phyloP scores from a whole-genome alignment of 2,888 invertebrate species.

The Clistopyga incitator region DNA sequence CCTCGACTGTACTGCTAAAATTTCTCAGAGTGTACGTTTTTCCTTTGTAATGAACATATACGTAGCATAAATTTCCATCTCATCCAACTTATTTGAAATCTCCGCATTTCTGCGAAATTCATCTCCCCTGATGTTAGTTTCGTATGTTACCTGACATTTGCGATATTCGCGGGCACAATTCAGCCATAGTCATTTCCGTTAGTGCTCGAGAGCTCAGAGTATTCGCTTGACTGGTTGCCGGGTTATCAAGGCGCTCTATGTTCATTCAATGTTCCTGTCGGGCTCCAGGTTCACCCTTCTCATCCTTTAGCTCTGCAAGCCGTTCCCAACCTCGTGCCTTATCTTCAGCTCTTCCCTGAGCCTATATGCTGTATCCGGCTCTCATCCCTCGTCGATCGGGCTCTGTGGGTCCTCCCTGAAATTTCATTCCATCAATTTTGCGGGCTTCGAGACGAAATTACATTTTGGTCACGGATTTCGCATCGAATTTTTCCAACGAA shows the following conservation, averaged over 20 bases:
- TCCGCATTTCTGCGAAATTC: neutral
- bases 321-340: neutral
- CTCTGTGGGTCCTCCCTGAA: neutral
- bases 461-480: neutral
- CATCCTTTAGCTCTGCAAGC: neutral
- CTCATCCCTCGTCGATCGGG: constrained; percentile 4
- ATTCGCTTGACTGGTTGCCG: neutral
- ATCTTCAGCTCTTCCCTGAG: neutral
- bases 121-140: neutral
- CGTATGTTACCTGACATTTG: neutral
- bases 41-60: neutral
- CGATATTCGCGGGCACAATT: neutral
- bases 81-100: constrained; percentile 3
- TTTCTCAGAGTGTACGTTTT: no score
- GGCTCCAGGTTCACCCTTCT: neutral
- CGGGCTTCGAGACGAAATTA: neutral
- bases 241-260: constrained; percentile 5
- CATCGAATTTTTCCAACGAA: neutral
- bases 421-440: constrained; percentile 1
- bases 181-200: constrained; percentile 5
- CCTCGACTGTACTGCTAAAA: no score
- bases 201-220: neutral
- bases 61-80: neutral
- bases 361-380: neutral
- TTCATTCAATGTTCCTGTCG: neutral